A percentile compares a stretch with the other conserved stretches of the same genome.
Evolutionary conservation across 1,140 invertebrate genomes (phyloP).

Genomic region (Drosophila miranda): DNA sequence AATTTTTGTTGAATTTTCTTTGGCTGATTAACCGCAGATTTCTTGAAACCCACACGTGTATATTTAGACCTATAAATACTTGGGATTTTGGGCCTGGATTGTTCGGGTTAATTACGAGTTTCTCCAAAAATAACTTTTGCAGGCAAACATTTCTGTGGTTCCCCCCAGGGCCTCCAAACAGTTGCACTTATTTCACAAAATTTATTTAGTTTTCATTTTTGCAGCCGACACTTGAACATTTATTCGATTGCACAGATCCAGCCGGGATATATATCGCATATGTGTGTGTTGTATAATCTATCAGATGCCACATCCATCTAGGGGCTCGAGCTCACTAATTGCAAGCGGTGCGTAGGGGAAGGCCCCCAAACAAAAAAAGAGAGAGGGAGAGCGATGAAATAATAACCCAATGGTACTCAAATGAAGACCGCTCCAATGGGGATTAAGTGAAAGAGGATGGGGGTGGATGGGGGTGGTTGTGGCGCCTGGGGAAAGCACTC

Average conservation of each 20-base stretch:
- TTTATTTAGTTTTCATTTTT: conserved; percentile 30
- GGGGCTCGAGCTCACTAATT: conserved; percentile 59
- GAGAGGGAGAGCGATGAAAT: conserved; percentile 24
- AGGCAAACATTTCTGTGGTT: no score
- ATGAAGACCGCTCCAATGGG: conserved; percentile 47
- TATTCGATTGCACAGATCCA: conserved; percentile 55
- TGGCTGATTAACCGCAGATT: no score
- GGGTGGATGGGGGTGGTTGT: conserved; percentile 8
- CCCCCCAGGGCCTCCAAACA: no score
- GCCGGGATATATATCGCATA: conserved; percentile 1
- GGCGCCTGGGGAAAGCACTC: conserved; percentile 49
- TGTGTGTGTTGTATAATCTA: conserved; percentile 38
- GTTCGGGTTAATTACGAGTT: no score
- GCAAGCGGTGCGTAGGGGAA: conserved; percentile 60
- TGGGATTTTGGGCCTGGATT: neutral
- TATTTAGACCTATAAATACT: neutral
- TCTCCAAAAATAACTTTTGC: no score
- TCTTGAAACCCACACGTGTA: no score
- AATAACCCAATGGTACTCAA: conserved; percentile 54
- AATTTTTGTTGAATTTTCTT: no score
- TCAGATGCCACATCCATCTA: conserved; percentile 32
- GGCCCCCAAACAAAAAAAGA: conserved; percentile 28
- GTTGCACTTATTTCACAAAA: conserved; percentile 15
- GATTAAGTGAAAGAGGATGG: conserved; percentile 38
- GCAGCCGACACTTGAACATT: conserved; percentile 44